Evolutionary conservation across 2,113 vertebrate genomes (phyloP), one percentile per base, ranked within the genome.

Genomic region (Vulpes lagopus): DNA sequence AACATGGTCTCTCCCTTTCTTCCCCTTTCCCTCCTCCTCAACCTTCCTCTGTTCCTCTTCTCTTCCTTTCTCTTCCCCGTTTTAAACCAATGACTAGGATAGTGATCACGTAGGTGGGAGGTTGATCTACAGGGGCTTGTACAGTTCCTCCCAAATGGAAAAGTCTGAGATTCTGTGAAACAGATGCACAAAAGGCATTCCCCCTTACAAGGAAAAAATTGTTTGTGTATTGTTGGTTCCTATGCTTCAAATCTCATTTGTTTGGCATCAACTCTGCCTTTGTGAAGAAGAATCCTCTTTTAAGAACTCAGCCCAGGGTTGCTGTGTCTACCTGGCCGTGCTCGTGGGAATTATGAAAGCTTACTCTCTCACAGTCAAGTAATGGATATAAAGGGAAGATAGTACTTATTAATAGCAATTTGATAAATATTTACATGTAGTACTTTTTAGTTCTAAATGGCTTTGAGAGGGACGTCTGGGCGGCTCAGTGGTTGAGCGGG

Each of bases 391-490:
- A 79, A 71, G 51, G 22, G 19, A 82, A 95, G 92, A 81, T 15
- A 35, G 64, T 57, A 49, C 67, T 79, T 80, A 79, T 67, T 69
- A 76, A 35, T 27, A 76, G 69, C 8, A 17, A 25, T 11, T 23
- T 27, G 25, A 38, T 53, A 80, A 55, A 53, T 57, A 94, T 81
- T 93, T 84, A 32, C 30, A 10, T 51, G 38, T 49, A 16, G 30
- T 67, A 35, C 35, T 93, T 96, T 85, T 80, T 5, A 17, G 82
- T 81, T 89, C 59, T 92, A 71, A 94, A 87, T 94, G 71, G 25
- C 35, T 81, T 65, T 79, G 65, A 76, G 62, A 71, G 43, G 43
- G 43, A 43, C 7, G 43, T 43, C 43, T 43, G 43, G 43, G 43
- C 8, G 43, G 43, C 43, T 43, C 43, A 43, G 43, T 43, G 43